phyloP scores from a whole-genome alignment of 2,113 vertebrate species.

The Mus pahari region DNA sequence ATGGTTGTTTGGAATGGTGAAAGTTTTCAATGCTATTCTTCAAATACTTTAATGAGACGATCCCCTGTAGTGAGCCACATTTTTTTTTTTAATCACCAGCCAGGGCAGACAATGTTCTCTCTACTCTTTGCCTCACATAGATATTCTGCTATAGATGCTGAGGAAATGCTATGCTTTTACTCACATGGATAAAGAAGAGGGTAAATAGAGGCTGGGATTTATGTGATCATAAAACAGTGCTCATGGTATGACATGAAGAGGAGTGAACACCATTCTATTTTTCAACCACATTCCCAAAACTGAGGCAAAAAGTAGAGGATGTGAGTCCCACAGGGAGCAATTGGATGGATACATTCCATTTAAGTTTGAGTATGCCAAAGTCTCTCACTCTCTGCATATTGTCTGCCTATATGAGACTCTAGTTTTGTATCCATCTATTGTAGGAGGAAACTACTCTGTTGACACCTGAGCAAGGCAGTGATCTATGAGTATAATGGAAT shows the following conservation, averaged over 20 bases:
- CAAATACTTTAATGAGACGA: background rate
- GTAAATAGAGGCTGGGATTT: constrained; percentile 26
- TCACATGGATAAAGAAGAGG: background rate
- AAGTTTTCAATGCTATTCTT: background rate
- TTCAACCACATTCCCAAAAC: background rate
- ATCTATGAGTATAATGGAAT: background rate
- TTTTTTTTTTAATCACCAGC: background rate
- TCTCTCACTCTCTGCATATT: background rate
- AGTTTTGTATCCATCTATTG: background rate
- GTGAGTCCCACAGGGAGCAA: background rate
- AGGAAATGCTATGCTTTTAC: background rate
- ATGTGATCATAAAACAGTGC: background rate
- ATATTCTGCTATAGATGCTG: background rate
- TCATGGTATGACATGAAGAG: background rate
- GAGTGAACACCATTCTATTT: background rate
- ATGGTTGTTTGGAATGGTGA: no score
- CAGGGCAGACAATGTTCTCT: background rate
- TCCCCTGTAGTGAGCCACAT: background rate
- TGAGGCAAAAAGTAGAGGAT: background rate
- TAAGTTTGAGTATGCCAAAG: background rate
- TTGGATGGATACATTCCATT: background rate
- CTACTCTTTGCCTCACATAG: background rate
- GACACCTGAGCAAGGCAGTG: background rate
- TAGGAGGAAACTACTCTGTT: background rate
- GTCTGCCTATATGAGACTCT: background rate